These are phyloP conservation scores for Melieria omissa DNA, from an alignment of 2,888 invertebrate species.

Conservation along the genomic window DNA sequence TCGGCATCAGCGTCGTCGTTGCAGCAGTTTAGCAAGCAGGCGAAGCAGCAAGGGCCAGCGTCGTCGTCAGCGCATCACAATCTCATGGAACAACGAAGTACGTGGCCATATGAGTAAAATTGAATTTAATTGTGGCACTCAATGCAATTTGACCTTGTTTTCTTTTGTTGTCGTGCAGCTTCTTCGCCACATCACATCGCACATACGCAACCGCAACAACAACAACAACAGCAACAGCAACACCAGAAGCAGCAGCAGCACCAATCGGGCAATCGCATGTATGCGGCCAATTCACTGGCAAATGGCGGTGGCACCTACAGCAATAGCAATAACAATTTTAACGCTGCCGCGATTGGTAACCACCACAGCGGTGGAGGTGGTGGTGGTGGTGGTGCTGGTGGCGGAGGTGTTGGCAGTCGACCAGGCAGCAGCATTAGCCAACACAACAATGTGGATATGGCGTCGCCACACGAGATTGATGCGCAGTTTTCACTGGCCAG, in stretches of 20 bases:
- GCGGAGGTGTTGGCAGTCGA: constrained; percentile 39
- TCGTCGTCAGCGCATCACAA: constrained; percentile 12
- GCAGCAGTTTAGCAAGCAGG: constrained; percentile 15
- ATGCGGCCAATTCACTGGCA: constrained; percentile 42
- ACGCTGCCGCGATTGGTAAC: constrained; percentile 23
- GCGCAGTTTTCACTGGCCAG: constrained; percentile 54
- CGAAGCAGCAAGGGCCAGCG: constrained; percentile 22
- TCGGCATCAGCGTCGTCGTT: constrained; percentile 36
- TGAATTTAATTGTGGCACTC: too few relatives aligned
- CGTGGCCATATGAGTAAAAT: not conserved
- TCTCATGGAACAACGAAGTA: constrained; percentile 30
- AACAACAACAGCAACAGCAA: constrained; percentile 48
- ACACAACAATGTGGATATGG: constrained; percentile 46
- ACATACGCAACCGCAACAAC: constrained; percentile 44
- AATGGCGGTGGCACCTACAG: constrained; percentile 45
- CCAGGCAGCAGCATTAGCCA: constrained; percentile 40
- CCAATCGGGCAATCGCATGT: constrained; percentile 32
- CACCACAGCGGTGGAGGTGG: constrained; percentile 43
- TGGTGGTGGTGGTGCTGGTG: not conserved
- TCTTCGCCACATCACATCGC: constrained; percentile 22
- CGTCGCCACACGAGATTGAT: constrained; percentile 52
- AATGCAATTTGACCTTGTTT: not conserved
- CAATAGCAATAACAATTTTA: constrained; percentile 45
- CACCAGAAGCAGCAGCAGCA: constrained; percentile 47
- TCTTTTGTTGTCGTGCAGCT: not conserved